Base-by-base conservation (phyloP, 2,888 invertebrate genomes). In the Copidosoma aretas region DNA sequence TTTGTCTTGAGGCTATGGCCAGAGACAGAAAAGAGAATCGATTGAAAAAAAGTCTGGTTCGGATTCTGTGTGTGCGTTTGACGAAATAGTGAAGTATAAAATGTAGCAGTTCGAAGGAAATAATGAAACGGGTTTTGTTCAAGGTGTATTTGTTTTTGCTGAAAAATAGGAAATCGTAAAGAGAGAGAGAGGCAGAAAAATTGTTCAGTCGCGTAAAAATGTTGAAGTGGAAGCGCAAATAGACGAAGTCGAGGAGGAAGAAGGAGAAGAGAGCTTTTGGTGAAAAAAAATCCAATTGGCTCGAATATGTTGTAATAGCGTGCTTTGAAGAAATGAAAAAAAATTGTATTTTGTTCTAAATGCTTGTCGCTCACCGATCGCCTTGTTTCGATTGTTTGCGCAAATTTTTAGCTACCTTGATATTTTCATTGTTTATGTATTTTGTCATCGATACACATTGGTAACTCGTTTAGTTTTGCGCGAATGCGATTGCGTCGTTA, bases 241-340 rank as follows among this genome's bases (percentile, higher is more conserved):
- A 59, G 41, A 57, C 41, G 61, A 69, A 71, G 74, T 74, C 65
- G 71, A 74, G 73, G 73, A 74, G 75, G 73, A 74, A 70, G 72
- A 72, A 72, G 72, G 70, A 70, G 64, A 67, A 17, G 43, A 12
- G 14, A 64, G 66, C 66, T 68, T 60, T 68, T 71, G 32, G 32
- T 8, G 8, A 32, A 32, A 32, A 32, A 32, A 32, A 32, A 32
- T 32, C 32, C 32, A 32, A 8, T 32, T 32, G 32, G 32, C 32
- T 32, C 32, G 32, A 32, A 32, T 32, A 32, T 5, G 8, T 32
- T 32, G 32, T 32, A 32, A 32, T 5, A 32, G 32, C 32, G 32
- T 32, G 4, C 32, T 32, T 32, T 32, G 32, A 32, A 32, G 8
- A 32, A 32, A 32, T 8, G 8, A 32, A 32, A 32, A 32, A 5